Evolutionary conservation across 2,888 invertebrate species (phyloP), one percentile per base, ranked within the genome.

Genomic region (Tridacna gigas): DNA sequence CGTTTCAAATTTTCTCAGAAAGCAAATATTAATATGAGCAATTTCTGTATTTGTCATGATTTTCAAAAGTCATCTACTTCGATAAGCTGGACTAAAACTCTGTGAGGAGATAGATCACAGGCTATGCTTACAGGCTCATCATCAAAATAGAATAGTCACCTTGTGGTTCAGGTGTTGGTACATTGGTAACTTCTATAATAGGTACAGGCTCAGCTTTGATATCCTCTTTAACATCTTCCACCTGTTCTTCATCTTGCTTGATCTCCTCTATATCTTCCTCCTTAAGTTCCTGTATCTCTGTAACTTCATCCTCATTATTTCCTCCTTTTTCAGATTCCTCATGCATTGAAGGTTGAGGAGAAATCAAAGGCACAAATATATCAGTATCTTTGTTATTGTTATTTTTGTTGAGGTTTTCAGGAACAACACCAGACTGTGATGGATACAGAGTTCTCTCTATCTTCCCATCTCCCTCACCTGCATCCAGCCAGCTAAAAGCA

Each of bases 401-500:
- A 74, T 80, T 85, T 15, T 69, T 26, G 74, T 82, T 79, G 0
- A 56, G 65, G 48, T 74, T 66, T 13, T 77, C 71, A 13, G 47
- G 47, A 0, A 45, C 13, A 4, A 25, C 25, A 18, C 51, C 78
- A n/a, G 74, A 66, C 51, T 51, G 45, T 26, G 73, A 47, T 13
- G 81, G 73, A 45, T 83, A 65, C 65, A 93, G 74, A 15, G 89
- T 91, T 79, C 93, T 89, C 80, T 91, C 92, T 65, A 89, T 91
- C 66, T 89, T 83, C 25, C 91, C 91, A 86, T 94, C 94, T 74
- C 91, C 94, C 77, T 94, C 92, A 18, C 91, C 93, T 71, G 90
- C 91, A 86, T 94, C 94, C 37, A 95, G 86, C 94, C 94, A 95
- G 75, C 94, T 94, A 80, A 26, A 79, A 75, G 15, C 20, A 45